Base-by-base conservation (phyloP, 2,113 vertebrate species). In the Sinocyclocheilus anshuiensis region DNA sequence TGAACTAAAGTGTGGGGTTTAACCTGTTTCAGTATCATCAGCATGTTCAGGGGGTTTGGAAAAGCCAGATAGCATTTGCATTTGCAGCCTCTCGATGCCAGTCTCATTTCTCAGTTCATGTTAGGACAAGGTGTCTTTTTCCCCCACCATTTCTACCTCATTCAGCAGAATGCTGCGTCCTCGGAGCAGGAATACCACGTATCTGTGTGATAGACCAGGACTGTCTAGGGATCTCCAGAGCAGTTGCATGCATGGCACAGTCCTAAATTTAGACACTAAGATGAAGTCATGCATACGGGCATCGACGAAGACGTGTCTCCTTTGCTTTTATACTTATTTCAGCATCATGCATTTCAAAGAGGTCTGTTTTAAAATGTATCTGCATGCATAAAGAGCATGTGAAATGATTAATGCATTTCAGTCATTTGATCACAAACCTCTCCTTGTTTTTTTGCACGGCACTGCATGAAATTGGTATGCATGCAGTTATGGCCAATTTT, bases 251-350 rank as follows among this genome's bases (percentile, higher is more conserved):
- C 85, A 82, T 45, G 48, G 57, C 76, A 72, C 65, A 15, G 63
- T 85, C 75, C 85, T 85, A 86, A 86, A 87, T 80, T 87, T 90
- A 87, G 79, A 61, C 86, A 61, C 75, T 74, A 10, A 33, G 87
- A 90, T 90, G 87, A 90, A 88, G 87, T 90, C 89, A 90, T 90
- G 50, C 89, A 88, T 88, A 84, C 87, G 79, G 85, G 83, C 79
- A 80, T 82, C 45, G 53, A 36, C 29, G 45, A 59, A 67, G 83
- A 67, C 59, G 77, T 81, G 86, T 83, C 80, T 61, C 77, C 36
- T 72, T 48, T 36, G 69, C 71, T 82, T 42, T 50, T 33, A 22
- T 10, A 65, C 71, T 42, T 53, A 48, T 53, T 82, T 26, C 85
- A 86, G 71, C 48, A 72, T 67, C 45, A 36, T 36, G 72, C 82